These are phyloP conservation scores for Embidobia sp. DNA, from an alignment of 2,888 invertebrate species.

Conservation along the genomic window DNA sequence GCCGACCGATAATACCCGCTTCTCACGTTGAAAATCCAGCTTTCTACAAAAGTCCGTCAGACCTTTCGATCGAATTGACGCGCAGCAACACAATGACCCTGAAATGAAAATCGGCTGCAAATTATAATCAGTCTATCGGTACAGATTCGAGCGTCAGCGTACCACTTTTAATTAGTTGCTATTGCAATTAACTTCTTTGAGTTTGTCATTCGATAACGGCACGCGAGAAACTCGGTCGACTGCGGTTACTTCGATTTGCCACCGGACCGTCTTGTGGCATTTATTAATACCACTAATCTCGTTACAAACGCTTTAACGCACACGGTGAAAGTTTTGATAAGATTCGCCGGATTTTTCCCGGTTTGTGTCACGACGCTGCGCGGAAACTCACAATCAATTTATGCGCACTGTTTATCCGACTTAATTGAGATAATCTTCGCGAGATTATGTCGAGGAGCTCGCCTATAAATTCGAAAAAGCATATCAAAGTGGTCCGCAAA, in stretches of 20 bases:
- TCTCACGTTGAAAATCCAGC: conserved; percentile 3
- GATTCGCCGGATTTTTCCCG: conserved; percentile 30
- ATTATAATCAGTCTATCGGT: not conserved
- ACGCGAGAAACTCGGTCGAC: conserved; percentile 45
- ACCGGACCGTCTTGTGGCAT: conserved; percentile 22
- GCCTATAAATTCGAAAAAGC: conserved; percentile 2
- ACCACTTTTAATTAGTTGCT: conserved; percentile 40
- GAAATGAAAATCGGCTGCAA: conserved; percentile 6
- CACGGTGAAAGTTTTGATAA: conserved; percentile 56
- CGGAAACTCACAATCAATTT: not conserved
- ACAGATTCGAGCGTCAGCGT: not conserved
- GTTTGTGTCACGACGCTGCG: not conserved
- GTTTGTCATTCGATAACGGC: conserved; percentile 60
- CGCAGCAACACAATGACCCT: conserved; percentile 8
- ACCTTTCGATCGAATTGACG: not conserved
- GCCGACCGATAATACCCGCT: not conserved
- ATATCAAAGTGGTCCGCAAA: conserved; percentile 12
- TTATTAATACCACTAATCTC: conserved; percentile 44
- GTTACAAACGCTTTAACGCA: conserved; percentile 37
- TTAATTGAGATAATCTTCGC: conserved; percentile 5
- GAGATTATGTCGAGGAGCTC: not conserved
- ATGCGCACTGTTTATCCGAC: conserved; percentile 2
- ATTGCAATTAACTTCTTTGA: conserved; percentile 32
- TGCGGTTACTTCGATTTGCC: conserved; percentile 48
- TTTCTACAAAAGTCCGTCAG: conserved; percentile 1